Conservation (phyloP, 2,888 invertebrate genomes). For the Geophilus truncorum region DNA sequence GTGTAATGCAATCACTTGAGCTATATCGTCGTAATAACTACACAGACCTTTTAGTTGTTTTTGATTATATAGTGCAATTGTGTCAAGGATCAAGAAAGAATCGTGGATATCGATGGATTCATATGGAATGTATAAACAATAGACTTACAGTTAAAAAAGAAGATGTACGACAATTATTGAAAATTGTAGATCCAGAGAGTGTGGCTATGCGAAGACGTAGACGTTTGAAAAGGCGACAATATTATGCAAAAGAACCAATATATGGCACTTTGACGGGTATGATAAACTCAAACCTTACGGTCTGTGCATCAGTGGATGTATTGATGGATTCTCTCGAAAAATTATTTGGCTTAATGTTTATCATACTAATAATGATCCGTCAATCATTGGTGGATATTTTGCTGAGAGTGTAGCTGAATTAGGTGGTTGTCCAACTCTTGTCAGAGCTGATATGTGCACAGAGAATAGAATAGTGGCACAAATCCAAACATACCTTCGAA, state of each 20-base stretch:
- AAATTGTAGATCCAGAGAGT: not conserved
- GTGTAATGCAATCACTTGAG: not conserved
- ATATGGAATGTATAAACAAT: not conserved
- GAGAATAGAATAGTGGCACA: not conserved
- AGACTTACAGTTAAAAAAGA: not conserved
- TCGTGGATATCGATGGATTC: not conserved
- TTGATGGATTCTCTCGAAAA: slow-evolving; percentile 39
- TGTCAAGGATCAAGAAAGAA: not conserved
- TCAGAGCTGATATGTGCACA: not conserved
- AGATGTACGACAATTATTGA: not conserved
- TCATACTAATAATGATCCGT: slow-evolving; percentile 37
- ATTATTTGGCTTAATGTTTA: slow-evolving; percentile 39
- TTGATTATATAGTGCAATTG: not conserved
- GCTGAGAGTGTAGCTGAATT: not conserved
- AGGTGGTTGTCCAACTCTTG: slow-evolving; percentile 28
- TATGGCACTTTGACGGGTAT: slow-evolving; percentile 40
- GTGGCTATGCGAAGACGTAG: not conserved
- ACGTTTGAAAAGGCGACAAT: slow-evolving; percentile 36
- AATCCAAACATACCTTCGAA: not conserved
- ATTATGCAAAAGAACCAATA: slow-evolving; percentile 37
- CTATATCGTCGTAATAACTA: not conserved
- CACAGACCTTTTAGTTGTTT: not conserved
- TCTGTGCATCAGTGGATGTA: slow-evolving; percentile 39
- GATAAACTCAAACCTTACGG: slow-evolving; percentile 40
- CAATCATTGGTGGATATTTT: slow-evolving; percentile 34